A percentile compares a stretch with the other conserved stretches of the same genome.
Evolutionary conservation across 2,113 vertebrate genomes (phyloP).

Genomic region (Crotalus horridus): DNA sequence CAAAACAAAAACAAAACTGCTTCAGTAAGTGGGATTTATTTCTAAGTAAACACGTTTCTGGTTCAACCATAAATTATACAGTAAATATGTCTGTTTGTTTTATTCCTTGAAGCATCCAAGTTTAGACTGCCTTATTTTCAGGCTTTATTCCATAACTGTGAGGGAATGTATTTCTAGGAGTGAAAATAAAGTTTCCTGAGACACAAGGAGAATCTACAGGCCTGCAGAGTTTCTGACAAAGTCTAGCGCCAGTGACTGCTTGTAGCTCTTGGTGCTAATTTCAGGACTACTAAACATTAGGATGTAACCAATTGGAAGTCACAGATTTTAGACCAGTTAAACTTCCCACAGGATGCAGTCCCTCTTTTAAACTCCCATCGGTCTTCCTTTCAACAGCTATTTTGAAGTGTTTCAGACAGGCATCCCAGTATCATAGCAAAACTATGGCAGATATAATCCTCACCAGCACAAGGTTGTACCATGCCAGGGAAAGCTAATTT

Average conservation of each 20-base stretch:
- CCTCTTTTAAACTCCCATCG: not conserved
- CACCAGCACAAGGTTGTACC: not conserved
- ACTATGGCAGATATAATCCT: not conserved
- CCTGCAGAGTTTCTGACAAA: not conserved
- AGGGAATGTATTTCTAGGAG: not conserved
- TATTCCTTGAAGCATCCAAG: not conserved
- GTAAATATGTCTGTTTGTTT: conserved; percentile 6
- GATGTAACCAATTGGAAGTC: not conserved
- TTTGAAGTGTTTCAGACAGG: not conserved
- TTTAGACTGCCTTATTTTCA: not conserved
- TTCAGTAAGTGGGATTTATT: conserved; percentile 6
- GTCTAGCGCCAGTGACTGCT: not conserved
- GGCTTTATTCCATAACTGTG: not conserved
- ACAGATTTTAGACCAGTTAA: not conserved
- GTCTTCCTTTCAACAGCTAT: not conserved
- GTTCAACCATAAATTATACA: not conserved
- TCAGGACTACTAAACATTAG: not conserved
- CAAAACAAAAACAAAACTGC: not conserved
- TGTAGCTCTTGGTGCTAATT: not conserved
- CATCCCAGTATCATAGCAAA: not conserved
- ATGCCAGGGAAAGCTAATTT: conserved; percentile 57
- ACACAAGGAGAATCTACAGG: not conserved
- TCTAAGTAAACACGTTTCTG: not conserved
- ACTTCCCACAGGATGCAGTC: not conserved
- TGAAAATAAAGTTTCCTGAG: not conserved